Evolutionary conservation across 2,888 invertebrate species (phyloP), one percentile per base, ranked within the genome.

Genomic region (Dryobotodes eremita): DNA sequence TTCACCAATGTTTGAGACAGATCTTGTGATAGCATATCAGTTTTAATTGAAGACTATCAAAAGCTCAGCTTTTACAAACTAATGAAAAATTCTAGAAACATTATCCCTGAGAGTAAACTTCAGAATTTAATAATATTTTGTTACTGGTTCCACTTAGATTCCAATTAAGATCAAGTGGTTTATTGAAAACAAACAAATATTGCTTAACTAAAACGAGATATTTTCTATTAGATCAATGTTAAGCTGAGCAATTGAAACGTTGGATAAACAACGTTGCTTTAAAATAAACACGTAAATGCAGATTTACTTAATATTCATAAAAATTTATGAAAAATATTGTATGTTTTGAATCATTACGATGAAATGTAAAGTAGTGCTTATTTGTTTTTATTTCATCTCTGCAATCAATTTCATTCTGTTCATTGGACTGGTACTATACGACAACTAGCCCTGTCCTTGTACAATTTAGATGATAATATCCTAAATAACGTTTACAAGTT

Each of bases 401-500:
- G n/a, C n/a, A n/a, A 46, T n/a, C 10, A 46, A 46, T n/a, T 66
- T 5, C 6, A 17, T 6, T 6, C 6, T 17, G 65, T 64, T 31
- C 2, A 20, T 20, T 53, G 55, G 7, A 64, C 36, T 64, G 23
- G 36, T 42, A n/a, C 23, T 36, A 20, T 36, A 64, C 6, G 23
- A 68, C 55, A 68, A 68, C 53, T 62, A 50, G 11, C n/a, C 57
- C 74, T 55, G 75, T 61, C 59, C 57, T 66, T 70, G 31, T 48
- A 71, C 31, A 31, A 50, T 53, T 10, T 10, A 62, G 55, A 76
- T 65, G 31, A 62, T 26, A 46, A 23, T 8, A 8, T 48, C 26
- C 48, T 64, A 65, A 82, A 75, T 71, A 75, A 69, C 71, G 55
- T 70, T 82, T 36, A 59, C 61, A 46, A 72, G 69, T 75, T 64